These are phyloP conservation scores for Percopsis transmontana DNA, from an alignment of 2,113 vertebrate species.

Conservation along the genomic window DNA sequence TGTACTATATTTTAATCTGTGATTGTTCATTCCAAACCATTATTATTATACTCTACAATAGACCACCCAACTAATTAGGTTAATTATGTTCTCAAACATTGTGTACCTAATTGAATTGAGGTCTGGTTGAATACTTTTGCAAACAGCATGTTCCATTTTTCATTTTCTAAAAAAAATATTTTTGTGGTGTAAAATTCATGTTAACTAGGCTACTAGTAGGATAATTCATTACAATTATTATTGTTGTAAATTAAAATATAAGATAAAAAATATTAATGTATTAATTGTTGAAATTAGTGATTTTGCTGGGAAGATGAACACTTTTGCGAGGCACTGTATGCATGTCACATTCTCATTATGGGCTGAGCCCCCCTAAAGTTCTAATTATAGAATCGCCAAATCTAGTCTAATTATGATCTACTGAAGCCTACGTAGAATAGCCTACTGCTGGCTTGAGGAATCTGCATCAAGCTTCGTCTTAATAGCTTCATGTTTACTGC, in stretches of 20 bases:
- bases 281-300: slow-evolving; percentile 2
- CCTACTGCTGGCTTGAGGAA: too few relatives aligned
- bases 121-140: background rate
- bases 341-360: slow-evolving; percentile 3
- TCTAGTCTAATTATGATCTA: too few relatives aligned
- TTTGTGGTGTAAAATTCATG: background rate
- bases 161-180: background rate
- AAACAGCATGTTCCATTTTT: background rate
- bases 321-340: slow-evolving; percentile 1
- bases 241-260: slow-evolving; percentile 1
- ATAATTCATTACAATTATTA: background rate
- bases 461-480: too few relatives aligned
- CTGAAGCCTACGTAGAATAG: background rate
- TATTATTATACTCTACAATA: background rate
- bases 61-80: too few relatives aligned
- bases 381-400: too few relatives aligned
- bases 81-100: background rate
- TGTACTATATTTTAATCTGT: background rate
- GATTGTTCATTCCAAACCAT: background rate
- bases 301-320: background rate
- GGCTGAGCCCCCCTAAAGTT: too few relatives aligned
- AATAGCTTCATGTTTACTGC: too few relatives aligned
- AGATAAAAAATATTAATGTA: background rate
- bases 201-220: too few relatives aligned
- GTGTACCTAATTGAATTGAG: background rate